These are phyloP conservation scores for Neodon shergylaensis DNA, from an alignment of 2,113 vertebrate genomes.

Conservation along the genomic window DNA sequence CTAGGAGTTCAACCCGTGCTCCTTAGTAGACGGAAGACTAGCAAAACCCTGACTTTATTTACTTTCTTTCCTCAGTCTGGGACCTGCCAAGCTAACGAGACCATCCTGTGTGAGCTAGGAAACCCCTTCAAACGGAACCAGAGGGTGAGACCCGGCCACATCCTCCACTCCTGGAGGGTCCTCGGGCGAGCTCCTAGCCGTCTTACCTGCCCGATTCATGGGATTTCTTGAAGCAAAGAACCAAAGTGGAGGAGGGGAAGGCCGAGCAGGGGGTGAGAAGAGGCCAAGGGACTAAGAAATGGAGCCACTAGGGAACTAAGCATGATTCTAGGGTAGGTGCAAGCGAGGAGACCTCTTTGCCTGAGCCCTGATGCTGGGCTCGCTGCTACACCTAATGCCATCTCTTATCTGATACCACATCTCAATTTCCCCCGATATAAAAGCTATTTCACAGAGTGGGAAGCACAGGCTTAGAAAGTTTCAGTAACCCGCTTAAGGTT, in stretches of 20 bases:
- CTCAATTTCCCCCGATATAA: not conserved
- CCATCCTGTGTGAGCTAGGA: slow-evolving; percentile 91
- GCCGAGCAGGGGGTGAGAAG: not conserved
- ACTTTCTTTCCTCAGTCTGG: slow-evolving; percentile 75
- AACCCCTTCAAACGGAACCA: slow-evolving; percentile 93
- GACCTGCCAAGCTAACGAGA: slow-evolving; percentile 78
- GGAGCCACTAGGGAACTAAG: not conserved
- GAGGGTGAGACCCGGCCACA: slow-evolving; percentile 83
- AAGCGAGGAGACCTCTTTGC: not conserved
- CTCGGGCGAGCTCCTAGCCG: not conserved
- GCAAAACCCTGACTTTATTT: not conserved
- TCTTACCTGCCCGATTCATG: not conserved
- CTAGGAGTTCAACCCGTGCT: not conserved
- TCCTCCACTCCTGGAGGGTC: not conserved
- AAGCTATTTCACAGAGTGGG: not conserved
- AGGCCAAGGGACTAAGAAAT: not conserved
- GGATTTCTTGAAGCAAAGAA: not conserved
- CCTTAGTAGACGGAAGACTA: not conserved
- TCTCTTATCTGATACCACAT: not conserved
- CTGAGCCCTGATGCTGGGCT: not conserved
- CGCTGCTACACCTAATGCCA: not conserved
- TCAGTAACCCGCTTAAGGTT: not conserved
- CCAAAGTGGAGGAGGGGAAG: not conserved
- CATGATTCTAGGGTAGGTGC: not conserved
- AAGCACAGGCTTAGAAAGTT: not conserved